Conservation (phyloP, 2,888 invertebrate genomes). For the Galerucella nymphaeae region DNA sequence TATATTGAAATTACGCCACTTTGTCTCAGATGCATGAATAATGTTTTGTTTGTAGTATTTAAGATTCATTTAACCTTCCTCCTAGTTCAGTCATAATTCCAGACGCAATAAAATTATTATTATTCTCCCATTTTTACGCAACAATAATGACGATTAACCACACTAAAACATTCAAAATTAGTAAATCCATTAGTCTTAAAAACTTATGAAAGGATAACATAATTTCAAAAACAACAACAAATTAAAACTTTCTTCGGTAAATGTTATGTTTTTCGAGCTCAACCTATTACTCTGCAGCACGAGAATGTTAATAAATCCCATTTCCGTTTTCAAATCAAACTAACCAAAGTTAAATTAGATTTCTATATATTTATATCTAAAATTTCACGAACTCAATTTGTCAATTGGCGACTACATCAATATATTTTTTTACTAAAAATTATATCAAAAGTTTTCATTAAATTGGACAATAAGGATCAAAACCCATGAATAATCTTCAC, state of each 20-base stretch:
- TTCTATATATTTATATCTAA: neutral
- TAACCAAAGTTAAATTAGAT: neutral
- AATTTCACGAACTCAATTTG: neutral
- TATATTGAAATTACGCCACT: too few relatives aligned
- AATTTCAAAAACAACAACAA: neutral
- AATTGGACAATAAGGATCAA: conserved; percentile 20
- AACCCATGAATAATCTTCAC: conserved; percentile 2
- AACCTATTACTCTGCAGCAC: neutral
- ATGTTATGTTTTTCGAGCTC: neutral
- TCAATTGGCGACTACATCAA: neutral
- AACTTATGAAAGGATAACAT: neutral
- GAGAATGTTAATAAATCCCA: neutral
- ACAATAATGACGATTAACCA: too few relatives aligned
- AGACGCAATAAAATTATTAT: too few relatives aligned
- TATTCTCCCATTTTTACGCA: too few relatives aligned
- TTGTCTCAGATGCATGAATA: too few relatives aligned
- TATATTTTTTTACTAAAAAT: neutral
- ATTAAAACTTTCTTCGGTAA: neutral
- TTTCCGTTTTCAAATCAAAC: neutral
- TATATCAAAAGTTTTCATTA: conserved; percentile 19
- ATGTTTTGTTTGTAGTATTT: too few relatives aligned
- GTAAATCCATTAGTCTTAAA: neutral
- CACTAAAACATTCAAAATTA: neutral
- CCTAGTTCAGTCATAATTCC: too few relatives aligned
- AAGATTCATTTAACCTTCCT: too few relatives aligned